Conservation (phyloP, 2,888 invertebrate genomes). For the Trissolcus japonicus region DNA sequence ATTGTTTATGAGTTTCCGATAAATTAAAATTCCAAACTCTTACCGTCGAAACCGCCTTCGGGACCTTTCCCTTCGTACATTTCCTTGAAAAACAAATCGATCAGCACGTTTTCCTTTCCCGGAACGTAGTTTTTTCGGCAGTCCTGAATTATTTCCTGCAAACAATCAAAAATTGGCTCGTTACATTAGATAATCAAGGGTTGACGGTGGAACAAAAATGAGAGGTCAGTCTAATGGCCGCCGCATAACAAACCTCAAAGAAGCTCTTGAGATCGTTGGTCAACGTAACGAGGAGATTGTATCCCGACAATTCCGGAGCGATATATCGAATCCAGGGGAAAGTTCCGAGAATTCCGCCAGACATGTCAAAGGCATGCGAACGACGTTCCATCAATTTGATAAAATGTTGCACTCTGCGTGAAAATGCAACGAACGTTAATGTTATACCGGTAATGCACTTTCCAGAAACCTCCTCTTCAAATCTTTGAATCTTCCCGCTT, state of each 20-base stretch:
- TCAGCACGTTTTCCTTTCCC: conserved; percentile 76
- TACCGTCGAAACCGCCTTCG: conserved; percentile 76
- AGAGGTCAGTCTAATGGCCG: background rate
- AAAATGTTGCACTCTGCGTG: conserved; percentile 65
- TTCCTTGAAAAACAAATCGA: conserved; percentile 81
- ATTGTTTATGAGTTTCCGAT: background rate
- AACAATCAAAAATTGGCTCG: background rate
- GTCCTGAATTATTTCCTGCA: conserved; percentile 78
- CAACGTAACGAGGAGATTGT: conserved; percentile 78
- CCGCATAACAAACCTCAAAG: conserved; percentile 75
- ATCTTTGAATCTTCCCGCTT: conserved; percentile 1
- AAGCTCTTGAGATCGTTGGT: conserved; percentile 79
- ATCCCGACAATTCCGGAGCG: conserved; percentile 81
- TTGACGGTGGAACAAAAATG: background rate
- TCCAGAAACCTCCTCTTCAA: conserved; percentile 13
- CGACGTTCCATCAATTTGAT: conserved; percentile 68
- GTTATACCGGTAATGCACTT: conserved; percentile 1
- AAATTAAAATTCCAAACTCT: conserved; percentile 24
- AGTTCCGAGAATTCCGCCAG: conserved; percentile 79
- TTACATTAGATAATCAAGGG: no score
- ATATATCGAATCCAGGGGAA: conserved; percentile 82
- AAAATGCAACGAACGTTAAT: background rate
- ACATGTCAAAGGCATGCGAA: conserved; percentile 75
- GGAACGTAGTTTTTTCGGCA: conserved; percentile 77
- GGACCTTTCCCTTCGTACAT: conserved; percentile 76